phyloP scores from a whole-genome alignment of 2,797 vertebrate species.

The Oceanodroma leucorhoa region DNA sequence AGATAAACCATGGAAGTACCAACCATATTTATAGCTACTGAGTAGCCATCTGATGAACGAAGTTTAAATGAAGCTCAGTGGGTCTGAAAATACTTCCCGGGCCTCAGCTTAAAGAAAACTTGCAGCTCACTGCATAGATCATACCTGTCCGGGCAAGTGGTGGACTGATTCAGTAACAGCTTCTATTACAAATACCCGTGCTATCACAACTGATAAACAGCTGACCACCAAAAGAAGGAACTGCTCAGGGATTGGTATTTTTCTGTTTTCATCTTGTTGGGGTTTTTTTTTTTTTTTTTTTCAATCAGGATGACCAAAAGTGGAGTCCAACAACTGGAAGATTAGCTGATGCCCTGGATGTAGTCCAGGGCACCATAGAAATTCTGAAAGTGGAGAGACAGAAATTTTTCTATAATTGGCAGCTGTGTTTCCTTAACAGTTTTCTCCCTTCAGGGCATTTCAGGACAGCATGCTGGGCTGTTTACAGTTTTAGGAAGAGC shows the following conservation, averaged over 20 bases:
- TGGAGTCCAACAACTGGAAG: neutral
- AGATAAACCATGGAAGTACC: neutral
- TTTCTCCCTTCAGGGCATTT: conserved; percentile 35
- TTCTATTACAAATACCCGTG: neutral
- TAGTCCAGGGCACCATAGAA: conserved; percentile 3
- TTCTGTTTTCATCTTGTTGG: neutral
- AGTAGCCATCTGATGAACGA: neutral
- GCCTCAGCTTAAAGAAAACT: neutral
- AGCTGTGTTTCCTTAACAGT: conserved; percentile 44
- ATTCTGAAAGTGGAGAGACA: neutral
- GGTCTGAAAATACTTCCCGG: neutral
- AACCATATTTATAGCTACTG: neutral
- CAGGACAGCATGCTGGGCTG: conserved; percentile 28
- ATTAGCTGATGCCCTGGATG: conserved; percentile 38
- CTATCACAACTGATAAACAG: neutral
- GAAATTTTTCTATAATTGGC: conserved; percentile 40
- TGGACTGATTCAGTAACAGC: neutral
- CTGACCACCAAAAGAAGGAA: neutral
- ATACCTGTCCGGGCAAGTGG: neutral
- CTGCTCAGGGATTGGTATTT: neutral
- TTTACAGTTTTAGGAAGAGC: conserved; percentile 25
- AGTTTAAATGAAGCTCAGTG: neutral
- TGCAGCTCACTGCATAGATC: neutral
- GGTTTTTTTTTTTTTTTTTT: neutral
- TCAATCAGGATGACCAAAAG: neutral